Evolutionary conservation across 2,797 vertebrate species (phyloP).

Genomic region (Gorsachius magnificus): DNA sequence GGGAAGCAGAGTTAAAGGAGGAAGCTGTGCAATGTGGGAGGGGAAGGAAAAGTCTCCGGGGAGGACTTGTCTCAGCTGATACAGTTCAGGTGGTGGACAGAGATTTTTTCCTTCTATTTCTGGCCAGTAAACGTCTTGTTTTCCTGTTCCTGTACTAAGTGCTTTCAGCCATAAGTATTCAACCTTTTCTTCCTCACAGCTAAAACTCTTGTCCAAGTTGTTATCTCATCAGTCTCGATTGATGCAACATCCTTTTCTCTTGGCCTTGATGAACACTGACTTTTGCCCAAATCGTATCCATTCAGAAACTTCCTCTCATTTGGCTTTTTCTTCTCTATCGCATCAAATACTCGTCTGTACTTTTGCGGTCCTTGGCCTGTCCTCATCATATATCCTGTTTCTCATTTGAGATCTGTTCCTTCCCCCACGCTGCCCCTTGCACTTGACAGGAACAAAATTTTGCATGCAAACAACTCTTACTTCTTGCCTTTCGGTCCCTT

Average conservation of each 20-base stretch:
- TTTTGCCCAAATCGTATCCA: not conserved
- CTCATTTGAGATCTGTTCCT: not conserved
- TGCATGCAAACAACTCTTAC: not conserved
- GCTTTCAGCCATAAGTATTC: not conserved
- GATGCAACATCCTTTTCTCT: constrained; percentile 26
- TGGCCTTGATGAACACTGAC: not conserved
- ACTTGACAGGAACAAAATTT: not conserved
- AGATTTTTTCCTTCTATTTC: not conserved
- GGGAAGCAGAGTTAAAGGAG: not conserved
- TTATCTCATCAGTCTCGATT: constrained; percentile 8
- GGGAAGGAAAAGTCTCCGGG: not conserved
- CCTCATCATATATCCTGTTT: not conserved
- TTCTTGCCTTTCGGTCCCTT: not conserved
- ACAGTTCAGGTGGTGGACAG: constrained; percentile 31
- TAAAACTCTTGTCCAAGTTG: not conserved
- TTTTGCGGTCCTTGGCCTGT: not conserved
- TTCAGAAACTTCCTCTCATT: constrained; percentile 27
- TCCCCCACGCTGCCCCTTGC: not conserved
- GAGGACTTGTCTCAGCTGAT: constrained; percentile 55
- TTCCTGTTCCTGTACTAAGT: constrained; percentile 3
- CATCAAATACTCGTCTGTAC: not conserved
- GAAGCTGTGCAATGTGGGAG: constrained; percentile 18
- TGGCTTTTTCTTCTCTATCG: not conserved
- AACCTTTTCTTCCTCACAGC: not conserved
- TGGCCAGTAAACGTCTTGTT: constrained; percentile 13